A percentile compares a stretch with the other conserved stretches of the same genome.
phyloP scores from a whole-genome alignment of 2,797 vertebrate species.

The Balearica regulorum region DNA sequence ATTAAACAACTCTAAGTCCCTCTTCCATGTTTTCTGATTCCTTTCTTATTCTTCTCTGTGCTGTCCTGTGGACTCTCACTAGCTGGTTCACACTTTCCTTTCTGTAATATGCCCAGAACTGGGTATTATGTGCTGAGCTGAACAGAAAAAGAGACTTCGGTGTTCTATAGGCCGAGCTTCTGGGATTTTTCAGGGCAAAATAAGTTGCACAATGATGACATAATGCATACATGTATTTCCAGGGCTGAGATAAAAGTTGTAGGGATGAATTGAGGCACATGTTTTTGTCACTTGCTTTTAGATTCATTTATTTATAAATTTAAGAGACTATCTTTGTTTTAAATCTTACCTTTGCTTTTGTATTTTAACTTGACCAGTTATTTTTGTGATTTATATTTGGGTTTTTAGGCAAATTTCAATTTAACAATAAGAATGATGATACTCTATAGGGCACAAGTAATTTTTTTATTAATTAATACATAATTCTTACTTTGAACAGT shows the following conservation, averaged over 20 bases:
- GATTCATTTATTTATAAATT: background rate
- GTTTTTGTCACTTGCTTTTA: background rate
- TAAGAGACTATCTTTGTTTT: background rate
- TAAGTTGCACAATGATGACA: background rate
- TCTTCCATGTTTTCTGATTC: background rate
- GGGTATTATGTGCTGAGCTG: background rate
- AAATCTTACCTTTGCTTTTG: background rate
- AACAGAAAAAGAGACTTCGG: background rate
- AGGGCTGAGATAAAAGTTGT: background rate
- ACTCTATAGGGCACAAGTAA: background rate
- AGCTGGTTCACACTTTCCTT: background rate
- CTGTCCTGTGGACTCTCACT: background rate
- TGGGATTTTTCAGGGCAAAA: background rate
- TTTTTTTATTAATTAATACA: background rate
- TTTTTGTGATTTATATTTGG: background rate
- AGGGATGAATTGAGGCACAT: fast-evolving
- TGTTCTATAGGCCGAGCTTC: background rate
- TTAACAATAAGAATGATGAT: background rate
- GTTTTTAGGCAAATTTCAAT: background rate
- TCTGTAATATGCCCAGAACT: background rate
- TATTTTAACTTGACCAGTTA: background rate
- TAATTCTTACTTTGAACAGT: background rate
- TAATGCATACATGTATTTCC: background rate
- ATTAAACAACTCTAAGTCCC: background rate
- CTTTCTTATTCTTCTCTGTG: background rate